Percentiles rank a stretch among this genome's conserved stretches.
Evolutionary conservation across 2,113 vertebrate species (phyloP).

Genomic region (Phaethon lepturus): DNA sequence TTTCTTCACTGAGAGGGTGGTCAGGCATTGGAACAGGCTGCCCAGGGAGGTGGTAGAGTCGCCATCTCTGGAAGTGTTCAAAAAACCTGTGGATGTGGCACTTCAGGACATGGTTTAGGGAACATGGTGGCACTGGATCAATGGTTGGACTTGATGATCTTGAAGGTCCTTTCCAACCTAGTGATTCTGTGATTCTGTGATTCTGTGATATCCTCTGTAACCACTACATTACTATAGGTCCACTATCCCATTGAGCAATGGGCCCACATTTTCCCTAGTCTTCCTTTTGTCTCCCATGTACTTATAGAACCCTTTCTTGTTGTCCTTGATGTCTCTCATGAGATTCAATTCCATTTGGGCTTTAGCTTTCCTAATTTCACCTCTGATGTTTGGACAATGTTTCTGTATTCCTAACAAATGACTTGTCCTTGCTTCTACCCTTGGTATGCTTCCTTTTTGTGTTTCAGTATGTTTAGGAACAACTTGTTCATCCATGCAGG

Average conservation of each 20-base stretch:
- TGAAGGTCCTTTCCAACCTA: too few species aligned
- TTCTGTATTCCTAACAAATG: background rate
- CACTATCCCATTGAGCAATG: background rate
- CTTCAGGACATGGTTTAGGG: too few species aligned
- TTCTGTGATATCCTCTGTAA: background rate
- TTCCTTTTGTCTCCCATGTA: background rate
- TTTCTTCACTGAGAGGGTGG: too few species aligned
- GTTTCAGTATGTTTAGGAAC: background rate
- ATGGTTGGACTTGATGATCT: too few species aligned
- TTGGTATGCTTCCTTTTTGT: background rate
- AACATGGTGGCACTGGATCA: too few species aligned
- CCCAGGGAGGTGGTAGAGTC: too few species aligned
- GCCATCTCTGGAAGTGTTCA: too few species aligned
- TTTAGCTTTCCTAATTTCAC: background rate
- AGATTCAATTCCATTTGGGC: background rate
- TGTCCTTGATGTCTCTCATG: background rate
- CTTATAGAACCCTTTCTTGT: background rate
- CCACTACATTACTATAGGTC: too few species aligned
- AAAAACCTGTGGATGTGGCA: too few species aligned
- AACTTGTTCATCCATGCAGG: background rate
- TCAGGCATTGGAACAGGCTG: too few species aligned
- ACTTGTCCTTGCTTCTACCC: background rate
- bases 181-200: too few species aligned
- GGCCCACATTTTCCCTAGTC: background rate
- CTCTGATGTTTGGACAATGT: background rate